A percentile compares a stretch with the other conserved stretches of the same genome.
Conservation (phyloP, 2,888 invertebrate species). For the Plagodis dolabraria region DNA sequence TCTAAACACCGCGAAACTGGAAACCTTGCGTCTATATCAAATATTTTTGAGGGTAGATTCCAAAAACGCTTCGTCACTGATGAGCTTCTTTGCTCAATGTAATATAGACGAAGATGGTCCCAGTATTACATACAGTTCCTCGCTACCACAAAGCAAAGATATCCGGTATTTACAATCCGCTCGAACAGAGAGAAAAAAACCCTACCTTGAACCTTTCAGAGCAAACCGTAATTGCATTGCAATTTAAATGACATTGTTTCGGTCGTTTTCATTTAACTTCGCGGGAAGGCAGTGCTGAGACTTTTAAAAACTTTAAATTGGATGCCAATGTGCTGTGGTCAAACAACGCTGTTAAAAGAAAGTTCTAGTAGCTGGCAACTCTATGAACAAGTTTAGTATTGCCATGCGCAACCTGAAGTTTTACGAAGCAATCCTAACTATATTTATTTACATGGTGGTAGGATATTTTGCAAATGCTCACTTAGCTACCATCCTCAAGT, state of each 20-base stretch:
- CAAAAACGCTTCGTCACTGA: no score
- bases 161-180: background rate
- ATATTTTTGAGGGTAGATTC: no score
- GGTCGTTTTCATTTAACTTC: conserved; percentile 24
- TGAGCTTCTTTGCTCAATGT: no score
- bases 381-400: background rate
- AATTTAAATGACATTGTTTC: conserved; percentile 10
- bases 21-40: no score
- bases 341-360: conserved; percentile 15
- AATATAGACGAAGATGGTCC: no score
- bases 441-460: no score
- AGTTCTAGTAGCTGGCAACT: background rate
- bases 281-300: conserved; percentile 4
- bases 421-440: no score
- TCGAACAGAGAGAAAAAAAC: background rate
- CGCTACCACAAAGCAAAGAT: background rate
- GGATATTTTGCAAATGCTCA: no score
- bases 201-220: no score
- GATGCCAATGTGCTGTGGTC: conserved; percentile 10
- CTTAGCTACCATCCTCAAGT: no score
- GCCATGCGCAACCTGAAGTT: background rate
- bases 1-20: no score
- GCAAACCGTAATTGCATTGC: background rate
- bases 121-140: no score
- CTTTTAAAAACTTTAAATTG: conserved; percentile 33